Evolutionary conservation across 2,888 invertebrate species (phyloP), one percentile per base, ranked within the genome.

Genomic region (Leptopilina myrica): DNA sequence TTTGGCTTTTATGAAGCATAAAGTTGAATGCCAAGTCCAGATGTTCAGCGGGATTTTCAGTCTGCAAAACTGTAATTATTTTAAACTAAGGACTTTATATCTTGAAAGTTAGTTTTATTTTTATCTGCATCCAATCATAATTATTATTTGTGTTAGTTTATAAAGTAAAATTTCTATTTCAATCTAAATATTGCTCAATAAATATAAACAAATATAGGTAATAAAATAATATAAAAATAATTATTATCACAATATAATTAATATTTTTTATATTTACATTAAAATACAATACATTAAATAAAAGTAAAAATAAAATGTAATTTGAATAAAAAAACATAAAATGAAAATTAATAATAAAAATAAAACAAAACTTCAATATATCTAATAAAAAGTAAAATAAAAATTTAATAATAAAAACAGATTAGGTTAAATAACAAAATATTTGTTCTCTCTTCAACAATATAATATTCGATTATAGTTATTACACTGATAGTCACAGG

Each of bases 1-100:
- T 69, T 69, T 53, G 20, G 11, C 49, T 69, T 69, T 69, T 69
- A 69, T 69, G 69, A 26, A 69, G 69, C 69, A 69, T 69, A 69
- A 69, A 69, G 53, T 53, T 69, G 15, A 69, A 69, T 69, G 69
- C 49, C 53, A 69, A 69, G 69, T 53, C 46, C 69, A 53, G 53
- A 53, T 69, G 69, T 66, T 46, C 66, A 66, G 66, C 66, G 66
- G 40, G 43, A 9, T 46, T 20, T 66, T n/a, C 65, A 43, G 65
- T 49, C 67, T 46, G 46, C 15, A 67, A 67, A 53, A 69, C 7
- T 53, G 14, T 69, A 33, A 69, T 69, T 53, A 69, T 53, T 69
- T 69, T 26, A n/a, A 53, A 69, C 26, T 7, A 69, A 69, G 53
- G 53, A 7, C 20, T 26, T 69, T 69, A 26, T 53, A 26, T 49